Base-by-base conservation (phyloP, 2,888 invertebrate species). In the Stenurella melanura region DNA sequence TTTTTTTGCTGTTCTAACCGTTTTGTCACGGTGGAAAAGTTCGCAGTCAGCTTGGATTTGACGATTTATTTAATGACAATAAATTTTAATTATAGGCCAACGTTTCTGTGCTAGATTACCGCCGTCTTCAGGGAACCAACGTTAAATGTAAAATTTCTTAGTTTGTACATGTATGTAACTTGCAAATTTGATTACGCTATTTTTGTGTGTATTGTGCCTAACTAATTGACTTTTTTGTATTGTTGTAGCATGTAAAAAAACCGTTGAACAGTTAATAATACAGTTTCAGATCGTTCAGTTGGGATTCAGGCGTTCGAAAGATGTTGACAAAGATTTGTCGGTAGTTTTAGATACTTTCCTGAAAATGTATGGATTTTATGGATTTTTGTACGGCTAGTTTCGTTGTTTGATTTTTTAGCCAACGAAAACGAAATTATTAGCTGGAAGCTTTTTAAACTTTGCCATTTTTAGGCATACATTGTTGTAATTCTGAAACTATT, bases 11-110 rank as follows among this genome's bases (percentile, higher is more conserved):
- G 15, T 42, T 42, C 15, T 42, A 7, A 42, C 42, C 42, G 42
- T 42, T 42, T 42, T 42, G 15, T 42, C 15, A 42, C 42, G 42
- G 42, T 2, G 42, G 42, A 42, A 38, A 42, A 42, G 42, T 42
- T 42, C 42, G 42, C 42, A 42, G 42, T 7, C 42, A 42, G 42
- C 42, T 42, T 42, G 42, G 42, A 42, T 1, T 42, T 12, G 42
- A 42, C 42, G 15, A 42, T 42, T 42, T 42, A 42, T 42, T 42
- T 42, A 42, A 42, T 42, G 42, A 42, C 42, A 42, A 42, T 42
- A 42, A 42, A 42, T 42, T 42, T 42, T 42, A 42, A 42, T 42
- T 42, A 42, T 42, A 42, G 42, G 42, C 42, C 42, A 42, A 42
- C 42, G 42, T 42, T 42, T 42, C 42, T 5, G 42, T 42, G 42